A percentile compares a stretch with the other conserved stretches of the same genome.
phyloP scores from a whole-genome alignment of 2,888 invertebrate species.

The Prosapia bicincta region DNA sequence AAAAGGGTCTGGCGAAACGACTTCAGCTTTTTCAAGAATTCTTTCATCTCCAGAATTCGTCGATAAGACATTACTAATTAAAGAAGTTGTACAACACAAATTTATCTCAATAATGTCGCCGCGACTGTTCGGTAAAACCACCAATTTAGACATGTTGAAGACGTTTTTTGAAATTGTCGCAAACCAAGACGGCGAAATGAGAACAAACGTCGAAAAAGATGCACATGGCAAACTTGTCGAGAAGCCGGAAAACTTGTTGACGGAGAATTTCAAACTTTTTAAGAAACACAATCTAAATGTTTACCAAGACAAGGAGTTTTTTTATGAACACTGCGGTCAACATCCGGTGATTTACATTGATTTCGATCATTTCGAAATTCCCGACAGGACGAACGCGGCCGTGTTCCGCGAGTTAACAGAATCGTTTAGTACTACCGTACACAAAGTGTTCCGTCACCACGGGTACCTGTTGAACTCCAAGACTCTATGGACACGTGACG shows the following conservation, averaged over 20 bases:
- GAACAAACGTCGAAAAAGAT: not conserved
- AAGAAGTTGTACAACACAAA: constrained; percentile 7
- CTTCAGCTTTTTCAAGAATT: not conserved
- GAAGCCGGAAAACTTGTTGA: not conserved
- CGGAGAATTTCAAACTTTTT: not conserved
- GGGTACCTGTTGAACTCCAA: not conserved
- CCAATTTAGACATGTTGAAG: constrained; percentile 16
- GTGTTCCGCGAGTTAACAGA: not conserved
- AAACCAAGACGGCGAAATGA: not conserved
- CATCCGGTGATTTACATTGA: not conserved
- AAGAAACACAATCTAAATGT: not conserved
- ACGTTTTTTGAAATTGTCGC: constrained; percentile 4
- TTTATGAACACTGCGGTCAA: not conserved
- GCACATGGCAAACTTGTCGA: not conserved
- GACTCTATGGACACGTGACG: not conserved
- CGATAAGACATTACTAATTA: constrained; percentile 8
- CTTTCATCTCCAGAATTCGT: not conserved
- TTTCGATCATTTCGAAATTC: too few relatives aligned
- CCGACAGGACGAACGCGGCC: not conserved
- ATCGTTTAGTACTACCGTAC: not conserved
- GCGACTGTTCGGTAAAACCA: constrained; percentile 8
- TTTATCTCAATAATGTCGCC: not conserved
- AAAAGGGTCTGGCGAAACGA: too few relatives aligned
- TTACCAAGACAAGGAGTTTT: not conserved
- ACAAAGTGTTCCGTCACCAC: not conserved